These are phyloP conservation scores for Cygnus buccinator DNA, from an alignment of 2,113 vertebrate genomes.

Conservation along the genomic window DNA sequence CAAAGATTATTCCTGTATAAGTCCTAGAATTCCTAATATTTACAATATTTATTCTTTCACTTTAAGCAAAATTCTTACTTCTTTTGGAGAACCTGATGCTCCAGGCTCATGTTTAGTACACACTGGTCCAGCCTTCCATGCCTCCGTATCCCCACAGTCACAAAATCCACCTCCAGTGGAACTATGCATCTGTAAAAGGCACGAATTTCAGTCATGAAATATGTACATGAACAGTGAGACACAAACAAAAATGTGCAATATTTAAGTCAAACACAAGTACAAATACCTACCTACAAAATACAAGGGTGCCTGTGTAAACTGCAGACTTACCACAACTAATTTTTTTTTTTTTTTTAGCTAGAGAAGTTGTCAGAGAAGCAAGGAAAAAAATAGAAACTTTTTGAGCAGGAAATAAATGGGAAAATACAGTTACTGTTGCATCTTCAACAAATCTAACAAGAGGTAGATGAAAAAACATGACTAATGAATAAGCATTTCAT, in stretches of 20 bases:
- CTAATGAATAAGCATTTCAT: neutral
- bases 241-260: neutral
- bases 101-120: constrained; percentile 91
- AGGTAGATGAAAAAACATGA: neutral
- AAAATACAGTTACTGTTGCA: neutral
- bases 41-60: neutral
- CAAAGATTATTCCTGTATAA: too few relatives aligned
- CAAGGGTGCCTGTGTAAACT: neutral
- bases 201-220: neutral
- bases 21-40: neutral
- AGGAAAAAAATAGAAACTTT: neutral
- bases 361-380: neutral
- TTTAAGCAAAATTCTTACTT: constrained; percentile 78
- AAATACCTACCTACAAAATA: neutral
- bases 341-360: too few relatives aligned
- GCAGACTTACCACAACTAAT: neutral
- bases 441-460: neutral
- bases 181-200: constrained; percentile 89
- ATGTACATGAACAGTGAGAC: neutral
- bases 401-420: neutral
- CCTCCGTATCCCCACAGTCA: constrained; percentile 95
- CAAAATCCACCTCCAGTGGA: constrained; percentile 97
- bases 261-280: neutral
- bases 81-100: constrained; percentile 81
- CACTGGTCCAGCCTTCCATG: constrained; percentile 94